A percentile compares a stretch with the other conserved stretches of the same genome.
phyloP scores from a whole-genome alignment of 92 coral and sea anemone genomes.

The Phymanthus crucifer region DNA sequence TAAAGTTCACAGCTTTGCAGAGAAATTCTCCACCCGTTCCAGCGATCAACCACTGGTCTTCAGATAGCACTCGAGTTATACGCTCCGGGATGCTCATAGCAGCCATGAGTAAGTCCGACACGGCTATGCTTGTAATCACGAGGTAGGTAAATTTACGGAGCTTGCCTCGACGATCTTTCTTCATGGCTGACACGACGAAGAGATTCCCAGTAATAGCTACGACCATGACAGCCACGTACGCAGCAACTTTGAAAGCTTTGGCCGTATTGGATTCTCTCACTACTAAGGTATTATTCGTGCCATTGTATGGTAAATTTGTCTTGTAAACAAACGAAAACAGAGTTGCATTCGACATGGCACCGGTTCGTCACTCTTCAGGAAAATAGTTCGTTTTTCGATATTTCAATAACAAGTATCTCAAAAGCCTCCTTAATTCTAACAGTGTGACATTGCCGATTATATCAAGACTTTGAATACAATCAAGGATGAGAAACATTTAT shows the following conservation, averaged over 20 bases:
- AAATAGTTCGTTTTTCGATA: neutral
- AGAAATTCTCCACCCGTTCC: slow-evolving; percentile 46
- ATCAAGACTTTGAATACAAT: slow-evolving; percentile 1
- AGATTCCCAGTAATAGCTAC: slow-evolving; percentile 52
- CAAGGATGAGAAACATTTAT: neutral
- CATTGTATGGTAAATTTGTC: neutral
- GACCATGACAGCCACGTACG: slow-evolving; percentile 31
- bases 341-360: neutral
- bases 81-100: slow-evolving; percentile 59
- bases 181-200: slow-evolving; percentile 51
- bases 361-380: neutral
- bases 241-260: slow-evolving; percentile 34
- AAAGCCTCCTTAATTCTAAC: neutral
- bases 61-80: slow-evolving; percentile 46
- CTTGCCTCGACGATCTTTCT: slow-evolving; percentile 38
- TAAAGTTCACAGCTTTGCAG: slow-evolving; percentile 54
- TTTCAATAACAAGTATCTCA: neutral
- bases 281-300: neutral
- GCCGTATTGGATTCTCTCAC: slow-evolving; percentile 15
- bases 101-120: slow-evolving; percentile 56
- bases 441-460: neutral
- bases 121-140: slow-evolving; percentile 62
- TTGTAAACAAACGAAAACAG: neutral
- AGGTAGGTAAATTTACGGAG: slow-evolving; percentile 56
- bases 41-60: slow-evolving; percentile 50